phyloP scores from a whole-genome alignment of 2,797 vertebrate genomes.

The Anableps anableps region DNA sequence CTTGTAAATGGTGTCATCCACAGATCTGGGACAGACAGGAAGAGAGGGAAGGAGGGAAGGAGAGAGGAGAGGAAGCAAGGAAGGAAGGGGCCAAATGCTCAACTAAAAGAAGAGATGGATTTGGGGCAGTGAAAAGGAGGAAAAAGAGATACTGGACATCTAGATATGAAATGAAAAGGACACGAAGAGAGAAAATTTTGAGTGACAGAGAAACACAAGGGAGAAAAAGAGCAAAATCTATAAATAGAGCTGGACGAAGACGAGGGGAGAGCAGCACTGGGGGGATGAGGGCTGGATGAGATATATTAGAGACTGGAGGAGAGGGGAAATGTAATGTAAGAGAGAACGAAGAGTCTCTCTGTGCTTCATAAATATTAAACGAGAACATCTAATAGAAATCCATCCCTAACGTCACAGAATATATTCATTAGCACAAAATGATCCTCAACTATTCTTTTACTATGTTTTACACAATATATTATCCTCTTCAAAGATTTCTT shows the following conservation, averaged over 20 bases:
- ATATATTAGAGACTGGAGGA: constrained; percentile 30
- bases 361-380: constrained; percentile 70
- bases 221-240: constrained; percentile 25
- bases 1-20: constrained; percentile 41
- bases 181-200: constrained; percentile 10
- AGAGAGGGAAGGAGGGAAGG: neutral
- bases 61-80: neutral
- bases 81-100: neutral
- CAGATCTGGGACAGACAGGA: constrained; percentile 37
- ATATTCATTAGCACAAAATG: neutral
- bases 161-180: constrained; percentile 7
- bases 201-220: constrained; percentile 34
- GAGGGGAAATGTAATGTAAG: neutral
- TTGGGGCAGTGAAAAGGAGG: neutral
- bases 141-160: neutral
- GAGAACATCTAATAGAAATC: constrained; percentile 32
- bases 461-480: neutral
- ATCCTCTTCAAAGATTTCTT: neutral
- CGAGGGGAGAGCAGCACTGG: constrained; percentile 10
- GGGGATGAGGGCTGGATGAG: constrained; percentile 17
- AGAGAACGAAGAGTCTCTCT: constrained; percentile 21
- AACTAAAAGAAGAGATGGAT: constrained; percentile 15
- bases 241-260: constrained; percentile 46
- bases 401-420: constrained; percentile 17
- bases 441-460: neutral